Conservation (phyloP, 2,888 invertebrate species). For the Acronicta psi region DNA sequence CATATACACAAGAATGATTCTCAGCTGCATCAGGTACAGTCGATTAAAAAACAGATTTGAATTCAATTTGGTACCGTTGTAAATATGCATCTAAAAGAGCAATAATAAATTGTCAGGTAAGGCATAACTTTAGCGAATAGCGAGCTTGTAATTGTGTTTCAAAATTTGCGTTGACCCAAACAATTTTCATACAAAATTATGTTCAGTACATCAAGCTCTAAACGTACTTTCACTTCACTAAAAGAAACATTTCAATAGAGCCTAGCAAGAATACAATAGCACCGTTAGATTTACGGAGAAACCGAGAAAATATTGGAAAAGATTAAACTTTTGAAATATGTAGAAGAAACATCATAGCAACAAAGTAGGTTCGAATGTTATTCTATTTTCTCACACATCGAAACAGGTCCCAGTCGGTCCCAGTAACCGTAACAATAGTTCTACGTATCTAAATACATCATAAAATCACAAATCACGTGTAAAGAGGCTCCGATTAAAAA, state of each 20-base stretch:
- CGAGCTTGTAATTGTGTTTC: neutral
- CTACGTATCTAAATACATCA: neutral
- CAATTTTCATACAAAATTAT: neutral
- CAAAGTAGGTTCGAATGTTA: neutral
- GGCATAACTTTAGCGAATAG: too few relatives aligned
- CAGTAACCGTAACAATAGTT: neutral
- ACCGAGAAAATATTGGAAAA: slow-evolving; percentile 11
- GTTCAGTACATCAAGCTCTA: slow-evolving; percentile 31
- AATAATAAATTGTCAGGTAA: too few relatives aligned
- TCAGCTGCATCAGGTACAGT: too few relatives aligned
- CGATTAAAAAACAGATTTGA: too few relatives aligned
- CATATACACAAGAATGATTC: slow-evolving; percentile 5
- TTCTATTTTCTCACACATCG: too few relatives aligned
- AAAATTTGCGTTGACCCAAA: neutral
- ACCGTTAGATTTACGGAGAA: slow-evolving; percentile 38
- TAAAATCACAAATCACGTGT: slow-evolving; percentile 9
- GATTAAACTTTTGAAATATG: neutral
- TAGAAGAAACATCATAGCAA: neutral
- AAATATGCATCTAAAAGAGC: too few relatives aligned
- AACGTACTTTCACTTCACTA: slow-evolving; percentile 46
- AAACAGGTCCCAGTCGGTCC: neutral
- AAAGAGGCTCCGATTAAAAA: slow-evolving; percentile 9
- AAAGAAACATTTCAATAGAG: slow-evolving; percentile 29
- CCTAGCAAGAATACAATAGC: slow-evolving; percentile 13
- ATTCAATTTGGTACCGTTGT: too few relatives aligned